phyloP scores from a whole-genome alignment of 2,113 vertebrate species.

The Rhadina sibilatrix region DNA sequence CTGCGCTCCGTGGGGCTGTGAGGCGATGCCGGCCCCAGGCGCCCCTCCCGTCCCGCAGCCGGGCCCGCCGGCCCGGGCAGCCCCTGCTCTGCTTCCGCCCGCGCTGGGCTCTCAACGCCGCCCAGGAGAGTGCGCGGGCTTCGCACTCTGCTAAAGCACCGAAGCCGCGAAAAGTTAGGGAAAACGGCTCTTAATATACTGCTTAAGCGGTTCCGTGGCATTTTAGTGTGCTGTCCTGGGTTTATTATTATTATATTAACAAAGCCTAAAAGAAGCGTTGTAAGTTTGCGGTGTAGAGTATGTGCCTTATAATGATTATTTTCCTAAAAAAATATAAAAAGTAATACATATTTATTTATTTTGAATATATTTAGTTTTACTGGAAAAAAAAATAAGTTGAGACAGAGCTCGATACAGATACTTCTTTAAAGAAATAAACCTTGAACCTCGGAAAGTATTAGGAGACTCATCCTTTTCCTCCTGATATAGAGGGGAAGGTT shows the following conservation, averaged over 20 bases:
- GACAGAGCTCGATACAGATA: not conserved
- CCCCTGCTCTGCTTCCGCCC: not conserved
- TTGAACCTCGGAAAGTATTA: not conserved
- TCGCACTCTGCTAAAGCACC: fast-evolving
- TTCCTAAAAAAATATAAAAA: not conserved
- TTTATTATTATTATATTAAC: not conserved
- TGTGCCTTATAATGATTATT: not conserved
- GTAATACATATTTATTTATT: not conserved
- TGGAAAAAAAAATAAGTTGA: not conserved
- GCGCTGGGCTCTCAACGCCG: not conserved
- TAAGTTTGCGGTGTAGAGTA: not conserved
- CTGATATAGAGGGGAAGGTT: not conserved
- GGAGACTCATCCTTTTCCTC: not conserved
- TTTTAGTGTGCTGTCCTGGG: not conserved
- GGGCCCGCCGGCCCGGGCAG: not conserved
- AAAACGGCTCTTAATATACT: fast-evolving
- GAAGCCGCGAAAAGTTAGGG: fast-evolving
- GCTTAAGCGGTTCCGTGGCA: not conserved
- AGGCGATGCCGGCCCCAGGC: fast-evolving
- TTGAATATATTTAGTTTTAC: not conserved
- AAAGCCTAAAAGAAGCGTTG: fast-evolving
- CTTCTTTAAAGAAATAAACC: not conserved
- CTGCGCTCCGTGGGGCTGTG: fast-evolving
- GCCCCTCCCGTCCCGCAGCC: not conserved
- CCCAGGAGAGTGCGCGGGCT: fast-evolving